Base-by-base conservation (phyloP, 2,888 invertebrate genomes). In the Pseudolycoriella hygida region DNA sequence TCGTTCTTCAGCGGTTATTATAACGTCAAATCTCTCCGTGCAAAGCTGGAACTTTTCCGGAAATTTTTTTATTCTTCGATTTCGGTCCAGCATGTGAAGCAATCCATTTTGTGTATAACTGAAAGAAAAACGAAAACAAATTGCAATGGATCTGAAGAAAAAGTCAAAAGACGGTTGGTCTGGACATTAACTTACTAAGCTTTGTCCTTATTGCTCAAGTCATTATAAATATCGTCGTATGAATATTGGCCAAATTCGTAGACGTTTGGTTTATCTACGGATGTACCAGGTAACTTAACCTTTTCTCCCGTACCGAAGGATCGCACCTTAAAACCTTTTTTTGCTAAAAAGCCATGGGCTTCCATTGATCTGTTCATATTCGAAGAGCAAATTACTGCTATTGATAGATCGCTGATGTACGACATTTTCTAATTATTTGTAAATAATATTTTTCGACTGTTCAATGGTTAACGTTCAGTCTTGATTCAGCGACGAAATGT, bases 281-380 rank as follows among this genome's bases (percentile, higher is more conserved):
- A 80, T 42, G 87, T 79, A 32, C 98, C 98, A 6, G 98, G 98
- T 47, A 99, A 69, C 64, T 98, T 98, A 1, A 98, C 97, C 67
- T 88, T 86, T 59, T 90, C 89, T 8, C 90, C 90, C 25, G 90
- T 89, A 14, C 92, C 92, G 67, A 82, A 96, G 0, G 94, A 96
- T 59, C 85, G 79, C 1, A 99, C 96, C 60, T 80, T 80, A 61
- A 89, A 97, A 12, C 97, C 97, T 59, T 94, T 94, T 69, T 98
- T 98, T 46, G 90, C 86, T 42, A 98, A 69, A 66, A 94, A 93
- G 47, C 88, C 88, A 69, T 99, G 98, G 14, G 97, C 97, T 69
- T 98, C 98, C 98, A 98, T 98, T 57, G 94, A 96, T 48, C 98
- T 75, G 62, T 98, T 98, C 92, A 98, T 98, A 64, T 98, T 98